These are phyloP conservation scores for Sinosuthora webbiana DNA, from an alignment of 2,113 vertebrate genomes.

Conservation along the genomic window DNA sequence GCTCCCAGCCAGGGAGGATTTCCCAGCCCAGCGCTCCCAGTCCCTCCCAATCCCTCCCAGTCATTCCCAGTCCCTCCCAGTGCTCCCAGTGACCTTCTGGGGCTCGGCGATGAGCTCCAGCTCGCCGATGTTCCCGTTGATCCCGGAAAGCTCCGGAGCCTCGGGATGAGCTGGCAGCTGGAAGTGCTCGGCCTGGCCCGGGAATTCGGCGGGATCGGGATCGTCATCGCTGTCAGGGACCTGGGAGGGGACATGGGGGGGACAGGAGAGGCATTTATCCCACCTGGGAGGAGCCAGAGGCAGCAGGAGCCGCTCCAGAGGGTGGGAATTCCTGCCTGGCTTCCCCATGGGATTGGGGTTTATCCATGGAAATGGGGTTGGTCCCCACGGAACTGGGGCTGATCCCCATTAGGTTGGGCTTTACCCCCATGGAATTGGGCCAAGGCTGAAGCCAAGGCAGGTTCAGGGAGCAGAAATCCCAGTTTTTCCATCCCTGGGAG, in stretches of 20 bases:
- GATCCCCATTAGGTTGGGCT: no score
- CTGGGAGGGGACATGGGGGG: constrained; percentile 52
- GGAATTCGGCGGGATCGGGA: neutral
- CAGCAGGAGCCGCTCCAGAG: neutral
- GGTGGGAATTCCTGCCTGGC: neutral
- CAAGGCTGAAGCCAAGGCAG: neutral
- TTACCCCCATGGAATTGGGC: no score
- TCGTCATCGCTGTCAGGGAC: constrained; percentile 80
- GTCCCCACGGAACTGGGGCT: neutral
- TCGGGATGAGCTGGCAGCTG: constrained; percentile 35
- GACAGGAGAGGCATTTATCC: neutral
- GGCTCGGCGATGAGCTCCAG: constrained; percentile 87
- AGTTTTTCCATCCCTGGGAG: neutral
- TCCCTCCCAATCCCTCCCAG: neutral
- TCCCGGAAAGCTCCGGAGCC: neutral
- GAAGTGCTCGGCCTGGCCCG: constrained; percentile 49
- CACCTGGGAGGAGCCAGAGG: neutral
- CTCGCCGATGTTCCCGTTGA: constrained; percentile 39
- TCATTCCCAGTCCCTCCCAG: neutral
- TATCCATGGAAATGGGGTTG: neutral
- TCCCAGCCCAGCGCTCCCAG: neutral
- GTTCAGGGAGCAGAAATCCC: neutral
- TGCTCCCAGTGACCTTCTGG: constrained; percentile 70
- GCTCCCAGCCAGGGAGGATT: neutral
- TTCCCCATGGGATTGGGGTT: neutral